Conservation (phyloP, 2,113 vertebrate genomes). For the Hepsetus odoe region DNA sequence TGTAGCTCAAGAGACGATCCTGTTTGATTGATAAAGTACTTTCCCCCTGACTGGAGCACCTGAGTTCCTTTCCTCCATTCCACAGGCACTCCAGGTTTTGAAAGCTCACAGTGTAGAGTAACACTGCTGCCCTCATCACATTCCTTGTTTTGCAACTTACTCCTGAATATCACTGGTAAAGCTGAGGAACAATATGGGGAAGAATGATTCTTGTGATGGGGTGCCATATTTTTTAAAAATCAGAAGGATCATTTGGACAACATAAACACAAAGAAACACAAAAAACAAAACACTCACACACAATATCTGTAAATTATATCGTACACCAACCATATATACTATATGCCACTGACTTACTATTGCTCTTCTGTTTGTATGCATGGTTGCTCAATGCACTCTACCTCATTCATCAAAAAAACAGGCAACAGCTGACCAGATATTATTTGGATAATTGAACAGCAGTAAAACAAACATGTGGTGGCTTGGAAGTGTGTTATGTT, state of each 20-base stretch:
- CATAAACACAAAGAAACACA: conserved; percentile 1
- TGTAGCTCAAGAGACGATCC: conserved; percentile 62
- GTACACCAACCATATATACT: too few species aligned
- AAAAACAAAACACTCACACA: not conserved
- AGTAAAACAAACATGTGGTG: too few species aligned
- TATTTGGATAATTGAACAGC: too few species aligned
- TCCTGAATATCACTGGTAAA: conserved; percentile 51
- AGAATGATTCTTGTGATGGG: conserved; percentile 3
- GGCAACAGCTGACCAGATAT: too few species aligned
- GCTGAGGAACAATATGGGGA: conserved; percentile 59
- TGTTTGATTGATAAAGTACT: conserved; percentile 77
- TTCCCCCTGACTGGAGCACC: conserved; percentile 75
- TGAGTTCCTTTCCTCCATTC: conserved; percentile 79
- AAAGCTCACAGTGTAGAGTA: conserved; percentile 81
- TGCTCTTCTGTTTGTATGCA: too few species aligned
- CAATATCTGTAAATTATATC: too few species aligned
- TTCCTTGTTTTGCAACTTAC: conserved; percentile 75
- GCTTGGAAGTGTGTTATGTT: too few species aligned
- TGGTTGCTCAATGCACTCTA: too few species aligned
- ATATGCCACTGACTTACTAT: too few species aligned
- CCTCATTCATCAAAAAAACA: too few species aligned
- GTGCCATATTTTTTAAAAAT: not conserved
- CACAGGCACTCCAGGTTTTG: conserved; percentile 75
- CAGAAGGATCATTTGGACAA: not conserved
- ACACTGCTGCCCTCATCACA: conserved; percentile 74